phyloP scores from a whole-genome alignment of 2,888 invertebrate genomes.

The Drosophila dives region DNA sequence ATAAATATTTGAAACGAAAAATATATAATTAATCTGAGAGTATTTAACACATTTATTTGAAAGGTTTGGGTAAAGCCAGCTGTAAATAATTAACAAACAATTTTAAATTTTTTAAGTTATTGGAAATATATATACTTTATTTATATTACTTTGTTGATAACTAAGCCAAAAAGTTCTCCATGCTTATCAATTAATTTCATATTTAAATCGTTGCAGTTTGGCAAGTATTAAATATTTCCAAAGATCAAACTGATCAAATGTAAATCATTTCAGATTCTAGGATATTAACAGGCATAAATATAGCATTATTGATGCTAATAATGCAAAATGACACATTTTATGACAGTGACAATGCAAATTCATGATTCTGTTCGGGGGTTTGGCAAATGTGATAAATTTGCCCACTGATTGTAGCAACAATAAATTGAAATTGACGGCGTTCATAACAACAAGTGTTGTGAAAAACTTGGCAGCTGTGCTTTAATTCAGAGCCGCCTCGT shows the following conservation, averaged over 20 bases:
- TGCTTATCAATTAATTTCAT: neutral
- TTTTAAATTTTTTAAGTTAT: no score
- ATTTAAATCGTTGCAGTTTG: neutral
- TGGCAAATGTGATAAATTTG: neutral
- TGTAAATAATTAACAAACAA: no score
- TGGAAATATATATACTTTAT: no score
- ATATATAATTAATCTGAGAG: no score
- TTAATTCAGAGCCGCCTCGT: neutral
- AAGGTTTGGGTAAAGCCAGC: no score
- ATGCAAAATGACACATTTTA: neutral
- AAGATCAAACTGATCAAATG: neutral
- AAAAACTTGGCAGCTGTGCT: slow-evolving; percentile 4
- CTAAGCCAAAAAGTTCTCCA: neutral
- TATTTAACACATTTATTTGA: no score
- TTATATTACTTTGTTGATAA: neutral
- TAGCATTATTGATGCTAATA: neutral
- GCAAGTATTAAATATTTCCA: neutral
- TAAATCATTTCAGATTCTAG: neutral
- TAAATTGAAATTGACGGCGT: slow-evolving; percentile 16
- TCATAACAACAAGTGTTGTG: slow-evolving; percentile 3
- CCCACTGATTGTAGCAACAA: neutral
- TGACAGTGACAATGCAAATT: neutral
- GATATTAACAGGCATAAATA: neutral
- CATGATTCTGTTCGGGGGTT: neutral
- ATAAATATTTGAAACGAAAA: no score